phyloP scores from a whole-genome alignment of 2,797 vertebrate species.

The Semotilus atromaculatus region DNA sequence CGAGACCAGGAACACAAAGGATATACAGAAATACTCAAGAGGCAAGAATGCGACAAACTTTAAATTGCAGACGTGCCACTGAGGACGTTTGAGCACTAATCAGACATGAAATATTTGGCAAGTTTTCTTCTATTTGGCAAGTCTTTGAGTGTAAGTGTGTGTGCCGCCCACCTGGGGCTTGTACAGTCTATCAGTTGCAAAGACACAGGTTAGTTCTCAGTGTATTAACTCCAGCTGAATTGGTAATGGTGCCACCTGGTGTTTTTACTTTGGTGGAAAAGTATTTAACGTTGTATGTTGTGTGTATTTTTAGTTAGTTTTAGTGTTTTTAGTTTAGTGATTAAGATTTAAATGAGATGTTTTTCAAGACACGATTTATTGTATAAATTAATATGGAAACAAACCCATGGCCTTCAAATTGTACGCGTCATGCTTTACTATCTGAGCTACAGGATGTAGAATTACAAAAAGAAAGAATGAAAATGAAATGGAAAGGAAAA shows the following conservation, averaged over 20 bases:
- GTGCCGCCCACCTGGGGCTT: constrained; percentile 56
- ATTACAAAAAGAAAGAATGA: background rate
- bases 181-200: constrained; percentile 53
- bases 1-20: background rate
- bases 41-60: constrained; percentile 8
- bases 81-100: constrained; percentile 32
- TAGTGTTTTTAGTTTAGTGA: too few relatives aligned
- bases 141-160: constrained; percentile 57
- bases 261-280: constrained; percentile 45
- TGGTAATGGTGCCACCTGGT: constrained; percentile 62
- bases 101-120: constrained; percentile 31
- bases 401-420: constrained; percentile 3
- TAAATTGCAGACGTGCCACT: constrained; percentile 34
- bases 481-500: too few relatives aligned
- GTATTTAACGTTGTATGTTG: constrained; percentile 44
- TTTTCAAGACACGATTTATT: background rate
- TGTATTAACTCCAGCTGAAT: constrained; percentile 55
- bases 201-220: constrained; percentile 55
- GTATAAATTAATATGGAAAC: background rate
- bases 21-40: constrained; percentile 12
- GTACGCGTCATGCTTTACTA: background rate
- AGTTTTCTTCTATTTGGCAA: constrained; percentile 43
- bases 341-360: background rate
- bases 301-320: constrained; percentile 56
- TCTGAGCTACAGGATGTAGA: background rate